Conservation (phyloP, 1,140 invertebrate species). For the Coenobita brevimanus region DNA sequence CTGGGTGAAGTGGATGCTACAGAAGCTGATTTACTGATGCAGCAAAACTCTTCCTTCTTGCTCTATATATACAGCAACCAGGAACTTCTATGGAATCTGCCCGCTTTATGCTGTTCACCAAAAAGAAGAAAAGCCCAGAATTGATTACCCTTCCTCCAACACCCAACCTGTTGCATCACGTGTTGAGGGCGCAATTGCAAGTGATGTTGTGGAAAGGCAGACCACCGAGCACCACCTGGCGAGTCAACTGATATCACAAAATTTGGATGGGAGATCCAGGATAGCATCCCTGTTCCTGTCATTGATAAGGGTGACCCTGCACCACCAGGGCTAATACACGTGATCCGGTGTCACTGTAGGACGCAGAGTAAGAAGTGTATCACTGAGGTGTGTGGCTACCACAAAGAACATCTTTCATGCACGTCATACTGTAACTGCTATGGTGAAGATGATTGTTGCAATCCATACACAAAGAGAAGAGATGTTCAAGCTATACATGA, state of each 20-base stretch:
- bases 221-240: neutral
- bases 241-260: no score
- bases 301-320: no score
- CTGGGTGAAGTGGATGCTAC: no score
- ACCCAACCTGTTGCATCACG: no score
- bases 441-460: neutral
- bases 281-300: neutral
- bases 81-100: no score
- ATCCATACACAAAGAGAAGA: neutral
- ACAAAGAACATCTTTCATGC: no score
- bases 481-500: no score
- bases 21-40: no score
- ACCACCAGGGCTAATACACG: no score
- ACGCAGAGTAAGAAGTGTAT: neutral
- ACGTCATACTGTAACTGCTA: neutral
- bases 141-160: neutral
- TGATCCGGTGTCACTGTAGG: neutral
- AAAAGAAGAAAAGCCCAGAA: neutral
- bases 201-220: constrained; percentile 1
- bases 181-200: neutral
- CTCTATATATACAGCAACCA: neutral
- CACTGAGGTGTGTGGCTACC: no score
- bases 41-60: neutral
- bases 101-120: neutral
- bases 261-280: neutral